A percentile compares a stretch with the other conserved stretches of the same genome.
Conservation (phyloP, 2,113 vertebrate species). For the Calyptomena viridis region DNA sequence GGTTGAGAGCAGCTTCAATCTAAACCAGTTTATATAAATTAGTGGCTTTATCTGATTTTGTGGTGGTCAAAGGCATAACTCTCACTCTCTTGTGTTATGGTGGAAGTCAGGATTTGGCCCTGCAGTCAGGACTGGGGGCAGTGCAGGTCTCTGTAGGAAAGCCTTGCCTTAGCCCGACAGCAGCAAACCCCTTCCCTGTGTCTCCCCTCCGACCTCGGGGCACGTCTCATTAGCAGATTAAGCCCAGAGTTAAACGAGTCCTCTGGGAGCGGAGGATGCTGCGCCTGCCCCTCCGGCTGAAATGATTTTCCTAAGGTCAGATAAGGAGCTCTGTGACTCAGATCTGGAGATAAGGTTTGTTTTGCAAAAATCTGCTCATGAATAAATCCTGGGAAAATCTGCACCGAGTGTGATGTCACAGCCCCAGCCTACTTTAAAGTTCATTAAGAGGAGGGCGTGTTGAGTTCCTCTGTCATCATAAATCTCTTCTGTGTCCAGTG, state of each 20-base stretch:
- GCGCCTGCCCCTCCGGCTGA: neutral
- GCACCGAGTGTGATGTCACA: neutral
- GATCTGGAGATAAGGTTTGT: constrained; percentile 33
- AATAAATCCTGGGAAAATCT: constrained; percentile 5
- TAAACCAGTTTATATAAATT: neutral
- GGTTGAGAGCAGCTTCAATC: neutral
- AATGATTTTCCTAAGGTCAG: constrained; percentile 16
- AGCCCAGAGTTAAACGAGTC: constrained; percentile 22
- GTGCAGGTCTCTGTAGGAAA: neutral
- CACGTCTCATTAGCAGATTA: constrained; percentile 56
- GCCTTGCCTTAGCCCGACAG: neutral
- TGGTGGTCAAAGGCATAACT: neutral
- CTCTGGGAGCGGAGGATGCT: neutral
- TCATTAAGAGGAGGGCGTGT: neutral
- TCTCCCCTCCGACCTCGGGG: neutral
- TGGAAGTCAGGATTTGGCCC: neutral
- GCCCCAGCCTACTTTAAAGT: neutral
- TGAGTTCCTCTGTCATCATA: neutral
- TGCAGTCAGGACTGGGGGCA: neutral
- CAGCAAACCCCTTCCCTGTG: neutral
- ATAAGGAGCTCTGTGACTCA: neutral
- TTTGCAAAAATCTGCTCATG: neutral
- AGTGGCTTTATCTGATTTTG: constrained; percentile 24
- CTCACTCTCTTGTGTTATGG: neutral
- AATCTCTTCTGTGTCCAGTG: neutral